Base-by-base conservation (phyloP, 2,113 vertebrate genomes). In the Coryphaenoides rupestris region DNA sequence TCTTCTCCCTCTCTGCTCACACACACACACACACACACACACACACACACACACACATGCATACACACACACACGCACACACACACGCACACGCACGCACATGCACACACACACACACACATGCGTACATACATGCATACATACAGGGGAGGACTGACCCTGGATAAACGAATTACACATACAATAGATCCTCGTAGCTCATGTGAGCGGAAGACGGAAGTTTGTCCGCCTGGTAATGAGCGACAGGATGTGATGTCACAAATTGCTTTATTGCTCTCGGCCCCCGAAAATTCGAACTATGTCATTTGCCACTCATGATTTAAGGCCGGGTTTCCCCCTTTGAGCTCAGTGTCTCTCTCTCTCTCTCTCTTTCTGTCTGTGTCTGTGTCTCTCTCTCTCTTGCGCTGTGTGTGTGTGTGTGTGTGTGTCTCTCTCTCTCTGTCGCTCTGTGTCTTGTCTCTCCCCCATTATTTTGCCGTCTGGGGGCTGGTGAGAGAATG, bases 211-310 rank as follows among this genome's bases (percentile, higher is more conserved):
- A 86, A 68, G 55, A 85, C 23, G 70, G n/a, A n/a, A 70, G 85
- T 87, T 92, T 85, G 78, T 88, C 71, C 84, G 84, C 84, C 87
- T 88, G 80, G 74, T 80, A 57, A 89, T 82, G 83, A 40, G 33
- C 7, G 65, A 88, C 71, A 94, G 92, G 92, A 93, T 91, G 78
- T 95, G 94, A 95, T 88, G 86, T 96, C 92, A 96, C 89, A 40
- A 40, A 40, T 40, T 40, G 13, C 33, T 40, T 40, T 33, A 9
- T 40, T 40, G 33, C 33, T 40, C 13, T 40, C 33, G 0, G 73
- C 78, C 65, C 40, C 70, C 92, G 4, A 86, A 90, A 89, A 94
- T 95, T 87, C 78, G 86, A 87, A 86, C 84, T 89, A 90, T 91
- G 88, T 89, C 84, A 84, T 90, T 87, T 76, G 86, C 85, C 60